A percentile compares a stretch with the other conserved stretches of the same genome.
Conservation (phyloP, 2,113 vertebrate species). For the Saimiri boliviensis region DNA sequence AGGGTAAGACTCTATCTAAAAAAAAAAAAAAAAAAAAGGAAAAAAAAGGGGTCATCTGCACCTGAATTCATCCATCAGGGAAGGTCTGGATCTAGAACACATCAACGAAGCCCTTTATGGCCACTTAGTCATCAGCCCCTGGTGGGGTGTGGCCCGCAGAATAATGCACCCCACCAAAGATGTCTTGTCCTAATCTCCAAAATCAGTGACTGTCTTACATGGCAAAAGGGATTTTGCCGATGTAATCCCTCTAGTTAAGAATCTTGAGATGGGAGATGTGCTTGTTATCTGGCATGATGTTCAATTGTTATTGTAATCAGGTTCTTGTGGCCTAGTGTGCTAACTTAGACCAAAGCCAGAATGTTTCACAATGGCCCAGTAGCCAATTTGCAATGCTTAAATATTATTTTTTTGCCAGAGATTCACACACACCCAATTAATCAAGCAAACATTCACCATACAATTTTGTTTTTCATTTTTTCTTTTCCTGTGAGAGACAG, state of each 20-base stretch:
- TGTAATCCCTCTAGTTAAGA: neutral
- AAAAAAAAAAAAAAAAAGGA: too few species aligned
- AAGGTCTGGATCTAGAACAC: neutral
- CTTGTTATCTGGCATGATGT: neutral
- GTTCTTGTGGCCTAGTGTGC: neutral
- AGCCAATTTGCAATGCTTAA: neutral
- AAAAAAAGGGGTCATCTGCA: conserved; percentile 44
- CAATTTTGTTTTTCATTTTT: neutral
- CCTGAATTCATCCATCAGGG: conserved; percentile 82
- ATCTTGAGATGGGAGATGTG: neutral
- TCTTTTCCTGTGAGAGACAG: too few species aligned
- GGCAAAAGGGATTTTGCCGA: neutral
- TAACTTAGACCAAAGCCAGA: neutral
- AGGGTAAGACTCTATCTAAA: too few species aligned
- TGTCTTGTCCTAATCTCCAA: neutral
- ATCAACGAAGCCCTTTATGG: neutral
- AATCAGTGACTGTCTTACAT: neutral
- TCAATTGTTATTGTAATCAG: neutral
- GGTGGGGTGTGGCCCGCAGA: too few species aligned
- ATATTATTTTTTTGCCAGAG: neutral
- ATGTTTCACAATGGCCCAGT: neutral
- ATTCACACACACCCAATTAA: neutral
- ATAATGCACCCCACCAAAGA: neutral
- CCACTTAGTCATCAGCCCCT: neutral
- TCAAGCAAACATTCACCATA: neutral